These are phyloP conservation scores for Xylocampa areola DNA, from an alignment of 2,888 invertebrate genomes.

Conservation along the genomic window DNA sequence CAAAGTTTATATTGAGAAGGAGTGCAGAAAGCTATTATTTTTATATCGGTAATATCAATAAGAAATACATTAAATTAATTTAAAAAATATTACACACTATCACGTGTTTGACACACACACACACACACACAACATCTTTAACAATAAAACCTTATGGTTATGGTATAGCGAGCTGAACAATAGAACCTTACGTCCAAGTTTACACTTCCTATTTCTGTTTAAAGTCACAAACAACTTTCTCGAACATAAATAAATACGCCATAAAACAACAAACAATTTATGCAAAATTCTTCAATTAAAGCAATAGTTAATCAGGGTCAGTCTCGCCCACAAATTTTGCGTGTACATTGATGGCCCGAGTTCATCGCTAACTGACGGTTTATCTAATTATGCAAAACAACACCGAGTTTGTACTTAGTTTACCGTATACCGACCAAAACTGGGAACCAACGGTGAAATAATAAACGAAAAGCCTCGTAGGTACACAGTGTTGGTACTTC, in stretches of 20 bases:
- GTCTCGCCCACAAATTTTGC: conserved; percentile 47
- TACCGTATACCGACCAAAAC: conserved; percentile 62
- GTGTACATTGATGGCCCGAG: conserved; percentile 64
- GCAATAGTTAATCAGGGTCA: conserved; percentile 31
- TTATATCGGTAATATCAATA: too few relatives aligned
- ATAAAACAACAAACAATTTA: conserved; percentile 15
- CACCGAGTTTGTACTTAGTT: conserved; percentile 76
- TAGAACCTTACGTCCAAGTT: too few relatives aligned
- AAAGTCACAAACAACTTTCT: too few relatives aligned
- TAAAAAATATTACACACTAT: too few relatives aligned
- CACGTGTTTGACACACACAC: too few relatives aligned
- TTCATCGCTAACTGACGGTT: conserved; percentile 71
- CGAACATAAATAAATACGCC: background rate
- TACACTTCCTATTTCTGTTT: too few relatives aligned
- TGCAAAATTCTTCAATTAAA: conserved; percentile 26
- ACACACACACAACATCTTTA: too few relatives aligned
- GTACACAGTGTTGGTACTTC: conserved; percentile 62
- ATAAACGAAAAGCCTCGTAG: conserved; percentile 71
- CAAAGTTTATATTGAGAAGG: too few relatives aligned
- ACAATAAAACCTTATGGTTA: too few relatives aligned
- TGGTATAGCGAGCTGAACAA: too few relatives aligned
- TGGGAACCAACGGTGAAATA: conserved; percentile 68
- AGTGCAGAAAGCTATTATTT: too few relatives aligned
- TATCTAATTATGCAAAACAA: conserved; percentile 83
- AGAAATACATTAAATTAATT: too few relatives aligned